These are phyloP conservation scores for Intellagama lesueurii DNA, from an alignment of 2,797 vertebrate genomes.

Conservation along the genomic window DNA sequence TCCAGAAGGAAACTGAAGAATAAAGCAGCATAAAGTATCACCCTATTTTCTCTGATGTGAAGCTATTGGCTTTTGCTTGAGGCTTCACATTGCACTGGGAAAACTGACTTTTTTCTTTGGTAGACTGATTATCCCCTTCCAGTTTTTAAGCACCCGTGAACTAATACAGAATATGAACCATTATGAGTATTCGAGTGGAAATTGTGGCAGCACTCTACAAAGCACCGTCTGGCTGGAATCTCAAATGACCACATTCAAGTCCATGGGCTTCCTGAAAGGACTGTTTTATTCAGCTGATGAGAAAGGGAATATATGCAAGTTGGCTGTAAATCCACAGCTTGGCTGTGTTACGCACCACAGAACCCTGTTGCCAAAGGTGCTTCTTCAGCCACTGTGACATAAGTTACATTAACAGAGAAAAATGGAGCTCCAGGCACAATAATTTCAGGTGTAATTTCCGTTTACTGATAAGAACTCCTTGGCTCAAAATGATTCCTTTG, in stretches of 20 bases:
- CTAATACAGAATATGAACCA: constrained; percentile 52
- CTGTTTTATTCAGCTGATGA: constrained; percentile 24
- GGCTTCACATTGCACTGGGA: constrained; percentile 7
- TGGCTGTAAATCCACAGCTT: constrained; percentile 2
- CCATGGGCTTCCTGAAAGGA: constrained; percentile 7
- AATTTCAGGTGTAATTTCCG: not conserved
- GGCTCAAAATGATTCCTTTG: not conserved
- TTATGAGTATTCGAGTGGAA: constrained; percentile 51
- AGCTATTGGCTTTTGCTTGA: constrained; percentile 42
- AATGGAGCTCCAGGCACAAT: not conserved
- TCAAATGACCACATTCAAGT: constrained; percentile 50
- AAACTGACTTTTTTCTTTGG: constrained; percentile 29
- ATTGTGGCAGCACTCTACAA: not conserved
- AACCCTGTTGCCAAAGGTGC: not conserved
- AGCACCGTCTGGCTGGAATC: constrained; percentile 3
- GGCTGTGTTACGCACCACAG: not conserved
- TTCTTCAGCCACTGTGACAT: not conserved
- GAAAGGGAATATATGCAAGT: constrained; percentile 14
- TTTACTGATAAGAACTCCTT: constrained; percentile 12
- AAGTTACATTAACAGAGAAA: not conserved
- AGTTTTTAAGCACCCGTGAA: constrained; percentile 49
- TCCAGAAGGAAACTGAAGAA: constrained; percentile 18
- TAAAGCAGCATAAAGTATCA: constrained; percentile 20
- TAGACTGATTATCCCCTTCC: constrained; percentile 39
- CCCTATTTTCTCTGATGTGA: constrained; percentile 25